Evolutionary conservation across 2,113 vertebrate species (phyloP), one percentile per base, ranked within the genome.

Genomic region (Lepisosteus osseus): DNA sequence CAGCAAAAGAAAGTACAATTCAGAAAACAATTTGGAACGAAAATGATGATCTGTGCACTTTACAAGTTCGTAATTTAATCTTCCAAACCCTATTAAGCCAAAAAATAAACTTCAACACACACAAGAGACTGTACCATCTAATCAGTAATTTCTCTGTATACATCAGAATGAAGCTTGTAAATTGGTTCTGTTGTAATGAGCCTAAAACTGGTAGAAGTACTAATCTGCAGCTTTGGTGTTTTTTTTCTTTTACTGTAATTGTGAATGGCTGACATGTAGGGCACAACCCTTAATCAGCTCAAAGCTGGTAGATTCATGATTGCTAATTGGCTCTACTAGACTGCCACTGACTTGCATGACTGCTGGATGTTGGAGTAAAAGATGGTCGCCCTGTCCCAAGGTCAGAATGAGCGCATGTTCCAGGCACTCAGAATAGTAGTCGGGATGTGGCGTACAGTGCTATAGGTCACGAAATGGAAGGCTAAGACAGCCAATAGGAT

Each of bases 261-360:
- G 71, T 73, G 78, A 78, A 66, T 77, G 74, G 80, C 68, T 66
- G 74, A 70, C 72, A 61, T 75, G 63, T 75, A 54, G 64, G 42
- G 44, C 51, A 29, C 15, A 0, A 14, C 64, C 42, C 7, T 40
- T 72, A 68, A 66, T 71, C 61, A 66, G 14, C 59, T n/a, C 61
- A 59, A 54, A 29, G 43, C 72, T 56, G 64, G 55, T 42, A 68
- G 44, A 13, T 1, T 68, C 44, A 42, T 43, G 14, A 7, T 9
- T 45, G n/a, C 7, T 75, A 75, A 78, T 77, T 76, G 76, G 73
- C 74, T 81, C 78, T 69, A 9, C 65, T 51, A 17, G 51, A 3
- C 63, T 57, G 51, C 61, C 68, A 61, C 62, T 71, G 65, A 51
- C 4, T 55, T 67, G 9, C 57, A 29, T 54, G 57, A 17, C 55